phyloP scores from a whole-genome alignment of 2,113 vertebrate genomes.

The Pyxicephalus adspersus region DNA sequence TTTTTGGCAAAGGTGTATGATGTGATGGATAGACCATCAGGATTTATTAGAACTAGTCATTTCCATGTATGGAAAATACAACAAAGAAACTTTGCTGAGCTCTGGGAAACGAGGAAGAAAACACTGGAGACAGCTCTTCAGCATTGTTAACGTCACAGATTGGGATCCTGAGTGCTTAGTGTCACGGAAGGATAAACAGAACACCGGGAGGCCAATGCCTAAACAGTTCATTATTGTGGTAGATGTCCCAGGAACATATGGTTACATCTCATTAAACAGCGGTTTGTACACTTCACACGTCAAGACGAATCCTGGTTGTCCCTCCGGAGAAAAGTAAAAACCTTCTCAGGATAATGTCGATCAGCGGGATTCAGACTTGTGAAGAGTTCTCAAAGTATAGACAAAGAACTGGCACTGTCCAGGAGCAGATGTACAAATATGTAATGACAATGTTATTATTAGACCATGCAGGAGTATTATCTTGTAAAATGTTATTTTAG shows the following conservation, averaged over 20 bases:
- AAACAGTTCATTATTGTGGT: slow-evolving; percentile 20
- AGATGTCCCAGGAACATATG: slow-evolving; percentile 24
- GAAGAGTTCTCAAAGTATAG: neutral
- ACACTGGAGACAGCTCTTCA: neutral
- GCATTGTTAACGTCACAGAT: neutral
- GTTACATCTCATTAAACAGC: slow-evolving; percentile 31
- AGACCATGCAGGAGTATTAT: neutral
- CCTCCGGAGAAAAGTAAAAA: neutral
- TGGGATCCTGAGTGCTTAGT: neutral
- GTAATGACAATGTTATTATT: neutral
- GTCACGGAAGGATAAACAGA: slow-evolving; percentile 1
- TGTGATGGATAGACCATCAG: too few species aligned
- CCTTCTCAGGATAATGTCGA: slow-evolving; percentile 5
- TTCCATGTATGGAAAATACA: too few species aligned
- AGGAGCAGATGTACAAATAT: neutral
- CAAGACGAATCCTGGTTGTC: neutral
- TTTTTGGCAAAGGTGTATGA: too few species aligned
- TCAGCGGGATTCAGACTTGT: neutral
- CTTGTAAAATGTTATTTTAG: neutral
- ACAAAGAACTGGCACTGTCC: neutral
- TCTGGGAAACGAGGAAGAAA: neutral
- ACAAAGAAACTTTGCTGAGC: too few species aligned
- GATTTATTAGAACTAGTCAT: too few species aligned
- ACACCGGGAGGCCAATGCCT: neutral
- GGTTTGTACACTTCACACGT: slow-evolving; percentile 22